Conservation (phyloP, 2,797 vertebrate genomes). For the Emys orbicularis region DNA sequence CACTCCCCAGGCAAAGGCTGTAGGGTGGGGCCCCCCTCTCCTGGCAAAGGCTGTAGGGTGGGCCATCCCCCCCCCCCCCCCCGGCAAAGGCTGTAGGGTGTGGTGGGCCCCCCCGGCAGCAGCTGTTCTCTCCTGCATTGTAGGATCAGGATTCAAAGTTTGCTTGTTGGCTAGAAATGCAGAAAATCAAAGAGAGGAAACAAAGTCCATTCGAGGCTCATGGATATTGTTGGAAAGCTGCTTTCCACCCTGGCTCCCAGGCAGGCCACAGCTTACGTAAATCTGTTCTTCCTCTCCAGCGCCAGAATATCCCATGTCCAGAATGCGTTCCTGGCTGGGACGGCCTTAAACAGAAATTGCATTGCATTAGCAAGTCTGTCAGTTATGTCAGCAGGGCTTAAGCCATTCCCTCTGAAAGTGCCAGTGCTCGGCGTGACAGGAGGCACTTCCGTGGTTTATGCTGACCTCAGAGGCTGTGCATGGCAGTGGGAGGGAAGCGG, state of each 20-base stretch:
- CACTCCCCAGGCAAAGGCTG: background rate
- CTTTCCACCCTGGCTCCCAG: slow-evolving; percentile 44
- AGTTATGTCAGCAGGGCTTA: slow-evolving; percentile 72
- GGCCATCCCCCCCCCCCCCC: no score
- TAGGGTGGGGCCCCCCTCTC: no score
- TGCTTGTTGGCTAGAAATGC: slow-evolving; percentile 53
- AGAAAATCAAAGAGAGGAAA: slow-evolving; percentile 14
- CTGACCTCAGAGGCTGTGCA: slow-evolving; percentile 63
- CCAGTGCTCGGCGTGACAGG: slow-evolving; percentile 57
- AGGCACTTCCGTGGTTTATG: slow-evolving; percentile 49
- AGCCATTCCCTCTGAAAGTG: slow-evolving; percentile 64
- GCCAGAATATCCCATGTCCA: slow-evolving; percentile 52
- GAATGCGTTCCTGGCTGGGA: slow-evolving; percentile 64
- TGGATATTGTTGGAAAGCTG: slow-evolving; percentile 49
- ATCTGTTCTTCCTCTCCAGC: slow-evolving; percentile 60
- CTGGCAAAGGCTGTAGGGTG: background rate
- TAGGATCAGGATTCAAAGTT: slow-evolving; percentile 23
- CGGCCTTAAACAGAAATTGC: slow-evolving; percentile 73
- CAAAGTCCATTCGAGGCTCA: slow-evolving; percentile 45
- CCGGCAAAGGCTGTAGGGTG: background rate
- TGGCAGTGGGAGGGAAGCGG: slow-evolving; percentile 41
- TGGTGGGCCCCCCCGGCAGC: no score
- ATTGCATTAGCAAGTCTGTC: slow-evolving; percentile 72
- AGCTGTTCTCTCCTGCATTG: background rate
- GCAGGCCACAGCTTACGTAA: slow-evolving; percentile 62